Evolutionary conservation across 2,113 vertebrate genomes (phyloP), one percentile per base, ranked within the genome.

Genomic region (Bubo scandiacus): DNA sequence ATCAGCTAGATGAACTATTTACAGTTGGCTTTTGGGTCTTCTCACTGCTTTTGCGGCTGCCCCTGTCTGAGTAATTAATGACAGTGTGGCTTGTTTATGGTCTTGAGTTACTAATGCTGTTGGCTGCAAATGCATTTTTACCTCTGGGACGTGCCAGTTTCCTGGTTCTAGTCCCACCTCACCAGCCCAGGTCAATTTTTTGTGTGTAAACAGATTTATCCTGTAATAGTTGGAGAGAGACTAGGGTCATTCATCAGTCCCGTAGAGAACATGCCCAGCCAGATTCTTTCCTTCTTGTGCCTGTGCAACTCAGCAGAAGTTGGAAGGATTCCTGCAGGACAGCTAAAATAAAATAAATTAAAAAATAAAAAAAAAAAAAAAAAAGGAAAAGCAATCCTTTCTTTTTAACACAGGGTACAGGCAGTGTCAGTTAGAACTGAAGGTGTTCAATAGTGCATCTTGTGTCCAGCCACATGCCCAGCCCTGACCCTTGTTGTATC

Each of bases 51-150:
- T 96, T 94, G 96, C 1, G 23, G 91, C 96, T 97, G 95, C 96
- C 97, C 92, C 93, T 97, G 96, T 97, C 98, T 88, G 95, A 90
- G 97, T 98, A 97, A 98, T 98, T 98, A 98, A 98, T 98, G 97
- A 89, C 66, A 86, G 86, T 6, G 19, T 75, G 92, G 73, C 86
- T 97, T 98, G 97, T 98, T 98, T 98, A 96, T 97, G 95, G 97
- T 95, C 94, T 97, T 96, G 97, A 92, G 94, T 97, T 97, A 97
- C 97, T 97, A 97, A 97, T 97, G 92, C 92, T 97, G 88, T 96
- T 95, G 95, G 96, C 95, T 97, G 95, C 83, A 98, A 98, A 97
- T 97, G 95, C 74, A 81, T 97, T 98, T 97, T 94, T 97, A 96
- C 97, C 97, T 97, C 95, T 97, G 97, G 97, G 97, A 97, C 96